A percentile compares a stretch with the other conserved stretches of the same genome.
Conservation (phyloP, 2,888 invertebrate species). For the Dolichomitus sp. region DNA sequence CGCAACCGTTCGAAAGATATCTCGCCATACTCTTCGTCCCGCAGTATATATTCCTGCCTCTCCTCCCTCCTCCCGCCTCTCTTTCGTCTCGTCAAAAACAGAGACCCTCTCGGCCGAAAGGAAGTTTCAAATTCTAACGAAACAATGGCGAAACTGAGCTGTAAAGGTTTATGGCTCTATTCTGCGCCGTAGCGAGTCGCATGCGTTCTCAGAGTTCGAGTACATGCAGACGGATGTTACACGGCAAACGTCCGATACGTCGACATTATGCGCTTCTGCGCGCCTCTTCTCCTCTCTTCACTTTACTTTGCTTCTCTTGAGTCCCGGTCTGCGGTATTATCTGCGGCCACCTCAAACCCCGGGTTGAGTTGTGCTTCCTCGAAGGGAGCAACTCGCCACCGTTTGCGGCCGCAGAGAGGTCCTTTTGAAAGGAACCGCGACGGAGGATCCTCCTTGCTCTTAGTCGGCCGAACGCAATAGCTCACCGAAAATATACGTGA, state of each 20-base stretch:
- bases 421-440: constrained; percentile 33
- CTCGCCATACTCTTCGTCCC: constrained; percentile 4
- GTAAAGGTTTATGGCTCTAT: constrained; percentile 83
- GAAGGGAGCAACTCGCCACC: constrained; percentile 36
- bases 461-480: constrained; percentile 39
- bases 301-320: constrained; percentile 10
- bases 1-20: constrained; percentile 42
- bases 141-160: constrained; percentile 79
- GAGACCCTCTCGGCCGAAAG: constrained; percentile 69
- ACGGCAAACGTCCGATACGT: constrained; percentile 12
- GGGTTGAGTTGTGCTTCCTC: neutral
- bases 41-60: neutral
- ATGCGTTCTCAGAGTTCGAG: constrained; percentile 40
- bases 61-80: neutral
- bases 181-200: constrained; percentile 71
- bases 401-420: constrained; percentile 36
- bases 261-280: constrained; percentile 28
- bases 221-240: neutral
- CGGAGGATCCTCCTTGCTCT: constrained; percentile 47
- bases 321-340: constrained; percentile 50
- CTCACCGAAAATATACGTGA: constrained; percentile 71
- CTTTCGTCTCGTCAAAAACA: neutral
- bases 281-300: constrained; percentile 18
- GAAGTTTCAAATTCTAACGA: constrained; percentile 82
- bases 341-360: constrained; percentile 47